Evolutionary conservation across 2,113 vertebrate species (phyloP).

Genomic region (Marmota flaviventris): DNA sequence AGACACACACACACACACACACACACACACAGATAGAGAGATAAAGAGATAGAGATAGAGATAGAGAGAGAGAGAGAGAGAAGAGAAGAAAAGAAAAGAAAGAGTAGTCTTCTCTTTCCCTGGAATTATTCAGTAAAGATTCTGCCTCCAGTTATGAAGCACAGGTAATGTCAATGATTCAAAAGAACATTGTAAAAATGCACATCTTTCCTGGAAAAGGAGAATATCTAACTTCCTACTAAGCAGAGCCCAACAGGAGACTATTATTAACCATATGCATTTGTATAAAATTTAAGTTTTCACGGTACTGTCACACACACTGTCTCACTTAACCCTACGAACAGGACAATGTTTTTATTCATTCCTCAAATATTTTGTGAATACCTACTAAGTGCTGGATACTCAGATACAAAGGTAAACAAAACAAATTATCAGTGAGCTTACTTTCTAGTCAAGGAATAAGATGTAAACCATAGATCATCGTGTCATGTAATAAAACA

Average conservation of each 20-base stretch:
- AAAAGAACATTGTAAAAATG: conserved; percentile 36
- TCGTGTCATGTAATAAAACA: not conserved
- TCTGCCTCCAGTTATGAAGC: not conserved
- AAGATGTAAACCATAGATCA: not conserved
- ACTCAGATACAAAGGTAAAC: not conserved
- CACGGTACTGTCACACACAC: not conserved
- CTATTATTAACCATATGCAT: not conserved
- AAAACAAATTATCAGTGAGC: conserved; percentile 34
- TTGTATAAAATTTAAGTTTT: conserved; percentile 1
- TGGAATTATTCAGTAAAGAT: conserved; percentile 1
- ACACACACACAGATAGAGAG: no score
- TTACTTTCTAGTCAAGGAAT: conserved; percentile 12
- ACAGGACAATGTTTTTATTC: not conserved
- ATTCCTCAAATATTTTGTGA: not conserved
- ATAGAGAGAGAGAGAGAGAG: no score
- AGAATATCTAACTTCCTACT: not conserved
- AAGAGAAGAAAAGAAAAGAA: not conserved
- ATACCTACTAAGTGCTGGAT: not conserved
- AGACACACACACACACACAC: no score
- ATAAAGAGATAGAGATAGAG: no score
- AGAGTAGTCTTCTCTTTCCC: not conserved
- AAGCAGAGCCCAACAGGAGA: not conserved
- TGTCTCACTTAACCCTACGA: not conserved
- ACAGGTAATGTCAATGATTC: not conserved
- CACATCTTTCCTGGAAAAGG: not conserved